A percentile compares a stretch with the other conserved stretches of the same genome.
These are phyloP conservation scores for Stramonita haemastoma DNA, from an alignment of 2,888 invertebrate genomes.

Conservation along the genomic window DNA sequence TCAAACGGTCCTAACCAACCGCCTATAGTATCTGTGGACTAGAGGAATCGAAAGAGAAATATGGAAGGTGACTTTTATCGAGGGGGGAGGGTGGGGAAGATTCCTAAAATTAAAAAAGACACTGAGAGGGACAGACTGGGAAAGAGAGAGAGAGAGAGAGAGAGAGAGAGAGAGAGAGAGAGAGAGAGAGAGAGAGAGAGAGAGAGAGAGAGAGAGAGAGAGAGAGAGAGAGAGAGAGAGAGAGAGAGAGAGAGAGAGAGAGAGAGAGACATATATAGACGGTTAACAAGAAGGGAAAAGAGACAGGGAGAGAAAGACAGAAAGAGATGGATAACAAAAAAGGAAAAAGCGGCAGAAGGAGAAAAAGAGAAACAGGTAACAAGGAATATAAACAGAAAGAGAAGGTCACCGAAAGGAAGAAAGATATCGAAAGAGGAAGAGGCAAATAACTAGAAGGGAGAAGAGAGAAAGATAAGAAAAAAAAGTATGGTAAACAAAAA, in stretches of 20 bases:
- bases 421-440: background rate
- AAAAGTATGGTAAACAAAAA: background rate
- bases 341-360: background rate
- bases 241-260: background rate
- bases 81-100: no score
- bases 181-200: background rate
- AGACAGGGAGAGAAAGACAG: constrained; percentile 5
- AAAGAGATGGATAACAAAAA: constrained; percentile 1
- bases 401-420: background rate
- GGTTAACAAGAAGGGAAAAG: background rate
- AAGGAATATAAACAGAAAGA: background rate
- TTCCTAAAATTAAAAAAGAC: no score
- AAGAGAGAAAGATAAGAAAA: constrained; percentile 3
- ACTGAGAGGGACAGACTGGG: no score
- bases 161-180: background rate
- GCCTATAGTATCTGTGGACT: no score
- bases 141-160: no score
- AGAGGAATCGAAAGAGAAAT: no score
- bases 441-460: background rate
- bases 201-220: no score
- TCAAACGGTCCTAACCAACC: no score
- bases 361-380: background rate
- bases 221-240: no score
- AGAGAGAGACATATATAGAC: no score
- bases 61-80: no score